Evolutionary conservation across 1,140 invertebrate genomes (phyloP), one percentile per base, ranked within the genome.

Genomic region (Achatina immaculata): DNA sequence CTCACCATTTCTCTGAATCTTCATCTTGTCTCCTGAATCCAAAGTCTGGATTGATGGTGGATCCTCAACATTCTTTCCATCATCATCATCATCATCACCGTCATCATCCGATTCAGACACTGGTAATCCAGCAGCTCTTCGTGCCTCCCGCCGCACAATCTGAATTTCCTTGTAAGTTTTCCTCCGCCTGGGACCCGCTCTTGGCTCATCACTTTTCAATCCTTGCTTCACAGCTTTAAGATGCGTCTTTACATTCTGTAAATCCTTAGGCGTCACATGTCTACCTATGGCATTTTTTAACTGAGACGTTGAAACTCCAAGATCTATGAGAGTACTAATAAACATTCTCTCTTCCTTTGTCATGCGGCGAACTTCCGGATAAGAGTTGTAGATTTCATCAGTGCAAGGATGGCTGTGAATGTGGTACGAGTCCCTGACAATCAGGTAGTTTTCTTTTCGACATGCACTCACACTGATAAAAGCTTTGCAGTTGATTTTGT

Each of bases 321-420:
- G n/a, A 21, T 80, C 78, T 68, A 80, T 80, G 21, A 80, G 68
- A 58, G 78, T 71, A 0, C 78, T 68, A 14, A 80, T 68, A 7
- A 80, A 72, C 43, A 42, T 71, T 48, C 62, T 80, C 48, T 80
- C 78, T 31, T 80, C 78, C 48, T 55, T 80, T 16, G 66, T 55
- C 78, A 80, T 80, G n/a, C 78, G 40, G 0, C 78, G 55, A 14
- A 80, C 62, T 55, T 80, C 78, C 38, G 78, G 78, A 42, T 80
- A 80, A 2, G 68, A 71, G 40, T 69, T 71, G 40, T 80, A 80
- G 34, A 80, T 80, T 31, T 80, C 78, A n/a, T 80, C 78, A 11
- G 65, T 80, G 78, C 78, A 80, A n/a, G 78, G 78, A 34, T 80
- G 78, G 36, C 55, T 66, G n/a, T 80, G 78, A 36, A 48, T 65